These are phyloP conservation scores for Sturnus vulgaris DNA, from an alignment of 2,113 vertebrate species.

Conservation along the genomic window DNA sequence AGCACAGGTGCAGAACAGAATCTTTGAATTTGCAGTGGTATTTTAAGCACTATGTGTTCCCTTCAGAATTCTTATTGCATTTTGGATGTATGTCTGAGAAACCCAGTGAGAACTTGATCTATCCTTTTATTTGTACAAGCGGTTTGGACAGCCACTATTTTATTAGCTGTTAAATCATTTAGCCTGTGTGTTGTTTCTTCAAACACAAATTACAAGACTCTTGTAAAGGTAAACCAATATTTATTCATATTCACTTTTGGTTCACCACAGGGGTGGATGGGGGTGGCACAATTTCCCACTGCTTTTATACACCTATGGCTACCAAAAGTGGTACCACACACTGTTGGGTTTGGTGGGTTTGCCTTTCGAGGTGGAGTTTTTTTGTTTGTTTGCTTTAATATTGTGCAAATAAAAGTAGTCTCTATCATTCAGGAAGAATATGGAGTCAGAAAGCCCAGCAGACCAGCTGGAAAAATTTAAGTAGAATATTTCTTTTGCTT, in stretches of 20 bases:
- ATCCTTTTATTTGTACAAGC: not conserved
- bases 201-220: not conserved
- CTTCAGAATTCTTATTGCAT: not conserved
- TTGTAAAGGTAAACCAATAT: not conserved
- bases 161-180: not conserved
- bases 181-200: not conserved
- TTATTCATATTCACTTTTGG: not conserved
- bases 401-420: not conserved
- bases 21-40: not conserved
- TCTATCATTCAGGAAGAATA: not conserved
- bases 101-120: not conserved
- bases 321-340: not conserved
- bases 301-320: not conserved
- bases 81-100: not conserved
- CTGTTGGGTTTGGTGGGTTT: not conserved
- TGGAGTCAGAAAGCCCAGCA: not conserved
- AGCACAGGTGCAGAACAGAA: not conserved
- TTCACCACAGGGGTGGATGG: not conserved
- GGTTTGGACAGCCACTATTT: not conserved
- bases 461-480: not conserved
- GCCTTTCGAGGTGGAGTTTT: fast-evolving
- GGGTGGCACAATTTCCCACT: not conserved
- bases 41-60: not conserved
- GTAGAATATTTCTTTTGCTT: not conserved
- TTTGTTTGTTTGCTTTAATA: not conserved